These are phyloP conservation scores for Philonicus albiceps DNA, from an alignment of 2,888 invertebrate species.

Conservation along the genomic window DNA sequence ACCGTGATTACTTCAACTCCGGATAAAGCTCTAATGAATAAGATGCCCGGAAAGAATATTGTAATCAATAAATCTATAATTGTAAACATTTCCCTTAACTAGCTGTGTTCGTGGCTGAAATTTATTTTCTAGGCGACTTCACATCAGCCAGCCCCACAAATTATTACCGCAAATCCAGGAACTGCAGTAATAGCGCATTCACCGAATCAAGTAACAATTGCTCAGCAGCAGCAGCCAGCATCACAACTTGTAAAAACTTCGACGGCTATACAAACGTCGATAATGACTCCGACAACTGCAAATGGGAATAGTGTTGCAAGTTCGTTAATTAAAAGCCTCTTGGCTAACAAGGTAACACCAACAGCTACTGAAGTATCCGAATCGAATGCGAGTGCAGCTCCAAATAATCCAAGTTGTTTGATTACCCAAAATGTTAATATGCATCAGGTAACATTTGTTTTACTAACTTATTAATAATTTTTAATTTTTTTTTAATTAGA, in stretches of 20 bases:
- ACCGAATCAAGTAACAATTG: slow-evolving; percentile 34
- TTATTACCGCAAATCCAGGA: slow-evolving; percentile 44
- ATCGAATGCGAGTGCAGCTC: slow-evolving; percentile 57
- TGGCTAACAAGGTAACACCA: slow-evolving; percentile 87
- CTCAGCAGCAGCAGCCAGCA: slow-evolving; percentile 47
- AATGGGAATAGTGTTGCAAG: slow-evolving; percentile 63
- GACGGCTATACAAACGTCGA: slow-evolving; percentile 16
- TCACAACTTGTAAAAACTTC: slow-evolving; percentile 42
- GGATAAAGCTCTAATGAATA: slow-evolving; percentile 19
- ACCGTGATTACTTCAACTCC: slow-evolving; percentile 1
- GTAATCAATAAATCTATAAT: slow-evolving; percentile 44
- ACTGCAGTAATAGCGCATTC: slow-evolving; percentile 44
- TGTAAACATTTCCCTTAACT: not conserved
- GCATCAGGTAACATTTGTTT: slow-evolving; percentile 55
- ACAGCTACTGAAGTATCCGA: slow-evolving; percentile 53
- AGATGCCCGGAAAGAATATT: slow-evolving; percentile 42
- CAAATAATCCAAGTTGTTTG: slow-evolving; percentile 57
- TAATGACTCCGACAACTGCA: not conserved
- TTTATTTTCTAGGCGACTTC: slow-evolving; percentile 1
- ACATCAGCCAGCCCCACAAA: slow-evolving; percentile 39
- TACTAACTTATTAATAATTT: slow-evolving; percentile 46
- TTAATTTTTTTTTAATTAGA: not conserved
- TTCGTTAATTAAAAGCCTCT: slow-evolving; percentile 89
- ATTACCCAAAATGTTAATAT: slow-evolving; percentile 55
- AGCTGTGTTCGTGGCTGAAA: not conserved